Conservation (phyloP, 2,888 invertebrate genomes). For the Allacma fusca region DNA sequence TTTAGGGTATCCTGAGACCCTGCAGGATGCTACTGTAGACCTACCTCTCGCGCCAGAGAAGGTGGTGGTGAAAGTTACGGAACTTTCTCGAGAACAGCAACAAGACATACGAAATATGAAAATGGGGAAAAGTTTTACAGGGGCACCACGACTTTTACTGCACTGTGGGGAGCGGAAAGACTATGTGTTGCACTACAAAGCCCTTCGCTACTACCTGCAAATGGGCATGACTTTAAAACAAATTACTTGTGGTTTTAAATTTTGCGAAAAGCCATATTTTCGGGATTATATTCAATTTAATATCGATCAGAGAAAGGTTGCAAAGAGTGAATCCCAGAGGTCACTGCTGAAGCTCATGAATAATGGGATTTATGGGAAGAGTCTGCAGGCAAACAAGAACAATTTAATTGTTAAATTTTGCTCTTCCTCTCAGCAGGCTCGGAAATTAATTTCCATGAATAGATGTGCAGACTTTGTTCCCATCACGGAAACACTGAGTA, state of each 20-base stretch:
- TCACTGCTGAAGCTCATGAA: background rate
- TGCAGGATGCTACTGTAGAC: background rate
- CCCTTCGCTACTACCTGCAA: background rate
- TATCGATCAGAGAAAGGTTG: background rate
- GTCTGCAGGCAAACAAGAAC: background rate
- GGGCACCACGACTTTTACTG: background rate
- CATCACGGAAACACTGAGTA: background rate
- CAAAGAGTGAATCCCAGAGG: background rate
- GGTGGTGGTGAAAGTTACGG: background rate
- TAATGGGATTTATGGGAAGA: background rate
- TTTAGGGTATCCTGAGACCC: background rate
- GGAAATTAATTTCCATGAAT: background rate
- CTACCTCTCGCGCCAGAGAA: background rate
- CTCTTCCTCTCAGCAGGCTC: background rate
- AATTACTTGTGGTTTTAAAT: background rate
- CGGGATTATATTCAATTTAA: background rate
- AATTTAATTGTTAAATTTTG: background rate
- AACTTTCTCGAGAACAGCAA: background rate
- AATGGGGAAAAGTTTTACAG: background rate
- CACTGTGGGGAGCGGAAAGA: background rate
- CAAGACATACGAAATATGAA: background rate
- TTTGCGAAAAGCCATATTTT: background rate
- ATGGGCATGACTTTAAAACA: background rate
- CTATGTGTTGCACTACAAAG: slow-evolving; percentile 5
- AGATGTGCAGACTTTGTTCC: background rate